Evolutionary conservation across 2,113 vertebrate species (phyloP).

Genomic region (Cavia aperea): DNA sequence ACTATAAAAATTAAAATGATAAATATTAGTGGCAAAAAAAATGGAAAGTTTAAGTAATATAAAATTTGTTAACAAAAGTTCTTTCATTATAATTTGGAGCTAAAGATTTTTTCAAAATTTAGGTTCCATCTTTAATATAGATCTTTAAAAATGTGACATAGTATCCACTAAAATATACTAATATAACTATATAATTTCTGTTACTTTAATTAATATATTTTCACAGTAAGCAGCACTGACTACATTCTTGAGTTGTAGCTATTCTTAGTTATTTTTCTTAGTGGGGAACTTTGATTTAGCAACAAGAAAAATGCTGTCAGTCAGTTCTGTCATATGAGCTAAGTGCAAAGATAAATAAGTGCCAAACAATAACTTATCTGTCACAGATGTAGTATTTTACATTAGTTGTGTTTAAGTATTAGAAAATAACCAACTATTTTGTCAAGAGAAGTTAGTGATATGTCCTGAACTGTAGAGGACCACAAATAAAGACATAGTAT

Average conservation of each 20-base stretch:
- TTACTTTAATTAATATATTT: slow-evolving; percentile 35
- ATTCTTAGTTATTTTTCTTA: not conserved
- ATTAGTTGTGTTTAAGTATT: not conserved
- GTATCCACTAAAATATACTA: slow-evolving; percentile 27
- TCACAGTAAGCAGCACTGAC: not conserved
- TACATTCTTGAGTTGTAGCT: slow-evolving; percentile 18
- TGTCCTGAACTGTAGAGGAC: not conserved
- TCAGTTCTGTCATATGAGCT: not conserved
- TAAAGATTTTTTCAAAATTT: not conserved
- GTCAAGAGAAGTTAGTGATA: not conserved
- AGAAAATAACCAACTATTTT: not conserved
- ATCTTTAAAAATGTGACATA: not conserved
- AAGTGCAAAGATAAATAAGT: not conserved
- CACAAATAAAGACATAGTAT: not conserved
- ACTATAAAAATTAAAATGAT: not conserved
- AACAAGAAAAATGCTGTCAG: slow-evolving; percentile 6
- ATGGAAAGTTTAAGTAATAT: not conserved
- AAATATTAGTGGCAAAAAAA: not conserved
- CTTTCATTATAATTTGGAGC: not conserved
- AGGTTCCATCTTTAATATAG: not conserved
- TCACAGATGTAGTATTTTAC: not conserved
- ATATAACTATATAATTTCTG: not conserved
- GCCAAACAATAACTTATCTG: not conserved
- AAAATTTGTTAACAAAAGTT: slow-evolving; percentile 7
- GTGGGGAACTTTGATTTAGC: slow-evolving; percentile 1